phyloP scores from a whole-genome alignment of 2,888 invertebrate species.

The Teleogryllus oceanicus region DNA sequence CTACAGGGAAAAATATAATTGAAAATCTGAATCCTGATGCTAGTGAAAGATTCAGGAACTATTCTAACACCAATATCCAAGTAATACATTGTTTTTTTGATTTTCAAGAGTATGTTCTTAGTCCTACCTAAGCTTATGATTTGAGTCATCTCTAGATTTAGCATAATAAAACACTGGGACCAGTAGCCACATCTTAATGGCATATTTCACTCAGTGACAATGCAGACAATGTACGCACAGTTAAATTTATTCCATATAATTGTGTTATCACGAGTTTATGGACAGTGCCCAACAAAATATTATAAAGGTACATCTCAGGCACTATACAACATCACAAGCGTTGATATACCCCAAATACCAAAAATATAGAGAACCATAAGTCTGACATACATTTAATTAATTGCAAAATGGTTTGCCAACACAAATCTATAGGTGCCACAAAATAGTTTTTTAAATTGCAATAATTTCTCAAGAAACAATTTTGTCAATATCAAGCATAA shows the following conservation, averaged over 20 bases:
- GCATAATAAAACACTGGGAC: background rate
- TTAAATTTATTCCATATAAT: background rate
- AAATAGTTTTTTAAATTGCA: background rate
- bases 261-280: background rate
- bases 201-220: background rate
- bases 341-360: background rate
- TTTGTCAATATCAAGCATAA: background rate
- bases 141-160: background rate
- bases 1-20: slow-evolving; percentile 4
- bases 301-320: background rate
- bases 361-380: background rate
- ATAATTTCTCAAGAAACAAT: background rate
- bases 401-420: background rate
- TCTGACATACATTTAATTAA: background rate
- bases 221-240: slow-evolving; percentile 18
- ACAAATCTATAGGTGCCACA: background rate
- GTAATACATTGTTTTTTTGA: background rate
- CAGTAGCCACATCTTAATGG: background rate
- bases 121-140: background rate
- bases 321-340: background rate
- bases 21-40: slow-evolving; percentile 5
- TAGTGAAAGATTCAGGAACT: background rate
- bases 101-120: slow-evolving; percentile 12
- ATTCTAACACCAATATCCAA: slow-evolving; percentile 18
- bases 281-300: background rate